Conservation (phyloP, 2,888 invertebrate species). For the Drosophila affinis region DNA sequence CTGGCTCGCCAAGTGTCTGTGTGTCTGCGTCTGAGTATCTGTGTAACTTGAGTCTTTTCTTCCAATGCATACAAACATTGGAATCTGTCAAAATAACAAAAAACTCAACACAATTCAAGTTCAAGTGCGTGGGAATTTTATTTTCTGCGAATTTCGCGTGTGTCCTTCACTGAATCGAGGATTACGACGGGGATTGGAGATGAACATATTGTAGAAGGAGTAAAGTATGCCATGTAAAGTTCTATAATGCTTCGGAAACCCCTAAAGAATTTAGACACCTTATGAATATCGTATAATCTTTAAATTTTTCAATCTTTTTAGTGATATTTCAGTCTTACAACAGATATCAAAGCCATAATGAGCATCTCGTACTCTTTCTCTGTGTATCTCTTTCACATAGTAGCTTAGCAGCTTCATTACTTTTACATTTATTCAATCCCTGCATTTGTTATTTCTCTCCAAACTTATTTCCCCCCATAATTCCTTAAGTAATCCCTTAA, state of each 20-base stretch:
- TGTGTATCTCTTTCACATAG: too few relatives aligned
- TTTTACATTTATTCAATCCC: too few relatives aligned
- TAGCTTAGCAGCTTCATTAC: too few relatives aligned
- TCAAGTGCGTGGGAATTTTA: slow-evolving; percentile 77
- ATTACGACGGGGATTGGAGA: neutral
- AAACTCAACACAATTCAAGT: slow-evolving; percentile 68
- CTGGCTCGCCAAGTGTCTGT: slow-evolving; percentile 11
- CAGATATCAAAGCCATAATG: too few relatives aligned
- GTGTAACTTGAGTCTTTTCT: slow-evolving; percentile 67
- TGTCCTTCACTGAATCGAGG: neutral
- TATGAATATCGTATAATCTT: too few relatives aligned
- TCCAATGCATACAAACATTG: slow-evolving; percentile 33
- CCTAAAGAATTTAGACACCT: too few relatives aligned
- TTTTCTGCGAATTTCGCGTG: slow-evolving; percentile 64
- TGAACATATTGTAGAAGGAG: neutral
- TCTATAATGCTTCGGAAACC: too few relatives aligned
- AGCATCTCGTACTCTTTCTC: too few relatives aligned
- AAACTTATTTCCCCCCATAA: slow-evolving; percentile 18
- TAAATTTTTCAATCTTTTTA: neutral
- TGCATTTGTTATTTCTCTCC: neutral
- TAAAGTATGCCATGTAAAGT: too few relatives aligned
- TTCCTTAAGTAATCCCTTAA: slow-evolving; percentile 24
- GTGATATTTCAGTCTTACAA: too few relatives aligned
- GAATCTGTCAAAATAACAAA: slow-evolving; percentile 58
- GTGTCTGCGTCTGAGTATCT: slow-evolving; percentile 36